These are phyloP conservation scores for Mus caroli DNA, from an alignment of 2,797 vertebrate species.

Conservation along the genomic window DNA sequence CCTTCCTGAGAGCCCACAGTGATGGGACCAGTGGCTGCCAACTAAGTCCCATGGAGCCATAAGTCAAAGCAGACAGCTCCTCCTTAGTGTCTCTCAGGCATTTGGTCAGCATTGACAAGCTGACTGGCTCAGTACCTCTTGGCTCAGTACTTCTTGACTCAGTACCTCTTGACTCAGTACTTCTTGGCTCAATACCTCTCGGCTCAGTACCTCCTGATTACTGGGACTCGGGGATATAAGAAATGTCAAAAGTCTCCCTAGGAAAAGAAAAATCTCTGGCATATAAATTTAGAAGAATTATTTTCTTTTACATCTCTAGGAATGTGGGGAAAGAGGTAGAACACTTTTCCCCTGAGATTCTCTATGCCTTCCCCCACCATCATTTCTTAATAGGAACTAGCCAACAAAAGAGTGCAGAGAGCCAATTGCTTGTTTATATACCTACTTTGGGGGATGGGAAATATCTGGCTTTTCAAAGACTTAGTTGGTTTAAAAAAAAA, in stretches of 20 bases:
- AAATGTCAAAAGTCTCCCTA: not conserved
- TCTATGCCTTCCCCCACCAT: not conserved
- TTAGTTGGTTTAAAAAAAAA: not conserved
- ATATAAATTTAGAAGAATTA: not conserved
- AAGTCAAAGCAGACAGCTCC: not conserved
- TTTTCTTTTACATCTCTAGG: conserved; percentile 13
- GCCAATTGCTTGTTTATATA: not conserved
- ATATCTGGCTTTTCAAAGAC: conserved; percentile 46
- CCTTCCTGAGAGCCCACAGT: not conserved
- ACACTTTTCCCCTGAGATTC: not conserved
- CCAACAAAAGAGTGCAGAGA: not conserved
- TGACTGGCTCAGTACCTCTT: not conserved
- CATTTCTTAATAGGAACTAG: not conserved
- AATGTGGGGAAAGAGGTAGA: not conserved
- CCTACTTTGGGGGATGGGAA: not conserved
- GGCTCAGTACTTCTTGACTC: no score
- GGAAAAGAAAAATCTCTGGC: conserved; percentile 3
- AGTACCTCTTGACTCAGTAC: not conserved
- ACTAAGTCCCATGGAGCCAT: not conserved
- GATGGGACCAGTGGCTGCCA: not conserved
- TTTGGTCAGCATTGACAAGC: not conserved
- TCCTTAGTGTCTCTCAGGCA: not conserved
- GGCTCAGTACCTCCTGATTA: not conserved
- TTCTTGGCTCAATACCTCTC: no score
- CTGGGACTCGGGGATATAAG: not conserved